These are phyloP conservation scores for Varecia variegata DNA, from an alignment of 2,797 vertebrate species.

Conservation along the genomic window DNA sequence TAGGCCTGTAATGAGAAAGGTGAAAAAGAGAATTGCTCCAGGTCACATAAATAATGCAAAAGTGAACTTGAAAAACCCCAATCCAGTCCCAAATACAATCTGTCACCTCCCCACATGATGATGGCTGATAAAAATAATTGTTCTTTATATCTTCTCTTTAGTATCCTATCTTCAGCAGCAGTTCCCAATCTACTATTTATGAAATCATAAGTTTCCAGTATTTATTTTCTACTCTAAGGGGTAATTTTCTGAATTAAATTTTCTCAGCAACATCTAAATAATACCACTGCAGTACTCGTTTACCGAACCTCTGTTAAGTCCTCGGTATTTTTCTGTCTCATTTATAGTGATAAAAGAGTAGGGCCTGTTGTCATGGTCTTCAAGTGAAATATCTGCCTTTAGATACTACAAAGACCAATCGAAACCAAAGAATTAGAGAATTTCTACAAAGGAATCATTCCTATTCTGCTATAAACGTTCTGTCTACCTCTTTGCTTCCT, in stretches of 20 bases:
- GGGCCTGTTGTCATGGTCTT: not conserved
- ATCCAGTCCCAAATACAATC: not conserved
- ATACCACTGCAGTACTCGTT: not conserved
- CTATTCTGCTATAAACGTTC: not conserved
- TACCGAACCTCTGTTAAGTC: not conserved
- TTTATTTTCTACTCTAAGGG: slow-evolving; percentile 2
- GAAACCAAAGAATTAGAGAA: not conserved
- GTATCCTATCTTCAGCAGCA: not conserved
- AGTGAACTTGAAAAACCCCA: not conserved
- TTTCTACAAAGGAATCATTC: not conserved
- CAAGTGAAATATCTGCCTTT: not conserved
- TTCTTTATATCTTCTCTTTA: not conserved
- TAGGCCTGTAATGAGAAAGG: not conserved
- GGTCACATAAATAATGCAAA: not conserved
- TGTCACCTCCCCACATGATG: not conserved
- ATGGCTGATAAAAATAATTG: not conserved
- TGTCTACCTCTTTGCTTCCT: not conserved
- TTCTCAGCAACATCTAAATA: not conserved
- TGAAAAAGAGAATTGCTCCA: not conserved
- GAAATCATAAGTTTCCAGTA: not conserved
- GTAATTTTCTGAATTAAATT: slow-evolving; percentile 39
- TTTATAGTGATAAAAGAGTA: not conserved
- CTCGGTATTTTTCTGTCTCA: not conserved
- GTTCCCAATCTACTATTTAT: not conserved
- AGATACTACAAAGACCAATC: not conserved